phyloP scores from a whole-genome alignment of 2,113 vertebrate species.

The Pygoscelis antarcticus region DNA sequence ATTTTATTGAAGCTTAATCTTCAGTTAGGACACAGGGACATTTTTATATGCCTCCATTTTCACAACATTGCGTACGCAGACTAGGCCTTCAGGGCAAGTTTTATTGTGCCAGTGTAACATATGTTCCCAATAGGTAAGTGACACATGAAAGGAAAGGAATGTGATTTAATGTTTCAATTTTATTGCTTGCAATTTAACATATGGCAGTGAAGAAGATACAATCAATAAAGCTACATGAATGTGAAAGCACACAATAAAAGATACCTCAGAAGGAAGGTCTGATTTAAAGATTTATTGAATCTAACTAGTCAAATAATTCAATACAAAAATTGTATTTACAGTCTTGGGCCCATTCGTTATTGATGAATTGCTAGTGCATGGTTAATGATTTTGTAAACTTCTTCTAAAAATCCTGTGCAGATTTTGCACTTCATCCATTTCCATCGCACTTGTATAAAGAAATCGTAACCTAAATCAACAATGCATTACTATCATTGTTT shows the following conservation, averaged over 20 bases:
- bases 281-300: conserved; percentile 49
- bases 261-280: conserved; percentile 32
- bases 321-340: neutral
- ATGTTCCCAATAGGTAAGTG: conserved; percentile 75
- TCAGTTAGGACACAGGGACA: conserved; percentile 33
- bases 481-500: accelerated
- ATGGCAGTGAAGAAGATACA: conserved; percentile 70
- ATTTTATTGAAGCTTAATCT: conserved; percentile 65
- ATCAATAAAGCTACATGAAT: conserved; percentile 63
- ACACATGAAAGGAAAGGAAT: conserved; percentile 73
- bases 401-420: neutral
- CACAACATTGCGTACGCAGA: neutral
- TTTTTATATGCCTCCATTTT: conserved; percentile 65
- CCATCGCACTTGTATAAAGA: neutral
- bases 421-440: neutral
- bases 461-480: neutral
- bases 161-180: conserved; percentile 77
- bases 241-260: conserved; percentile 53
- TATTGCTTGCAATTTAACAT: conserved; percentile 69
- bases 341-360: neutral
- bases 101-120: conserved; percentile 66
- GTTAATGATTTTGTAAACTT: neutral
- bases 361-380: neutral
- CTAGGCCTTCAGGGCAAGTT: conserved; percentile 45
- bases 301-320: conserved; percentile 50